Evolutionary conservation across 2,113 vertebrate species (phyloP).

Genomic region (Canis aureus): DNA sequence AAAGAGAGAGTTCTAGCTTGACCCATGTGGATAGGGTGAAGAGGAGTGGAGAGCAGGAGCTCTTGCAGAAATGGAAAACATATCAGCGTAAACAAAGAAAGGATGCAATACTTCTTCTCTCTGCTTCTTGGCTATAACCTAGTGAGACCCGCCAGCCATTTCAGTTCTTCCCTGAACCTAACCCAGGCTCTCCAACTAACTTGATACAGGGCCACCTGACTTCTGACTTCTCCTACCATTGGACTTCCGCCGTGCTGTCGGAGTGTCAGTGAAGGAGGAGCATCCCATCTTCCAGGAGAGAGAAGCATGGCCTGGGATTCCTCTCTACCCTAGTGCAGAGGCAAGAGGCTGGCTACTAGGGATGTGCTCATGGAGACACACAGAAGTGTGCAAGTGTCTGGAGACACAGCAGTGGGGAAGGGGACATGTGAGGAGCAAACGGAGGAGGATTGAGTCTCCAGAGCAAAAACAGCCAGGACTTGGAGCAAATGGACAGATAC

Average conservation of each 20-base stretch:
- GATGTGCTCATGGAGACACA: neutral
- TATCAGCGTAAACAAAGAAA: neutral
- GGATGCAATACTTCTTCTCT: neutral
- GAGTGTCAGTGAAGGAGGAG: neutral
- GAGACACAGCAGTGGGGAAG: accelerated
- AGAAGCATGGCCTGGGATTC: neutral
- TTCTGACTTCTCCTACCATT: neutral
- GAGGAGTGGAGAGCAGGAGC: neutral
- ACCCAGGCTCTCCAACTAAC: neutral
- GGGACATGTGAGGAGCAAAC: accelerated
- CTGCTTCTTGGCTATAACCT: neutral
- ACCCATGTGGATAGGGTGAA: neutral
- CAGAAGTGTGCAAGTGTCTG: accelerated
- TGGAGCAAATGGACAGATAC: neutral
- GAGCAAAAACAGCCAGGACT: neutral
- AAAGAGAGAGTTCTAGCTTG: neutral
- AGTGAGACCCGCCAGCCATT: neutral
- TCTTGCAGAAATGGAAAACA: neutral
- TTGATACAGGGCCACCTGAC: no score
- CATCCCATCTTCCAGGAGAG: neutral
- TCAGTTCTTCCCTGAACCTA: neutral
- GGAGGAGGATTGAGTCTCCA: neutral
- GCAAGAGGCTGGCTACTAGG: neutral
- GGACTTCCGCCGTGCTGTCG: neutral
- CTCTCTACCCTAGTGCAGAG: neutral